Evolutionary conservation across 1,140 invertebrate genomes (phyloP).

Genomic region (Drosophila malerkotliana): DNA sequence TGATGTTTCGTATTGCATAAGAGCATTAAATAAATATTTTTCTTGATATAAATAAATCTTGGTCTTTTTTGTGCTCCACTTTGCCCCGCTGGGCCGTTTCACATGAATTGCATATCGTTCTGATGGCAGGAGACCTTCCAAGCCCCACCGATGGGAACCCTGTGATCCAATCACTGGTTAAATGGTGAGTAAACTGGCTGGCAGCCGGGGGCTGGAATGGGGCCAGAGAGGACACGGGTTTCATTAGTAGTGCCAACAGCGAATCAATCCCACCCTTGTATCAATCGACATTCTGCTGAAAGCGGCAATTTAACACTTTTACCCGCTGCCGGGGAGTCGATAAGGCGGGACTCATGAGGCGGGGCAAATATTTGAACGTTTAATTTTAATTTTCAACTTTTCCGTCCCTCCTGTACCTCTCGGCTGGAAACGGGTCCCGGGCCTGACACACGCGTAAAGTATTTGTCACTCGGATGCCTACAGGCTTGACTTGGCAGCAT

Average conservation of each 20-base stretch:
- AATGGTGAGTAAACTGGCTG: conserved; percentile 70
- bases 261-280: conserved; percentile 35
- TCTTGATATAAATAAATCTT: conserved; percentile 24
- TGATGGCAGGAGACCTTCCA: conserved; percentile 17
- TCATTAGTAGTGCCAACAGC: conserved; percentile 67
- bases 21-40: conserved; percentile 18
- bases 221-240: conserved; percentile 30
- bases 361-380: conserved; percentile 66
- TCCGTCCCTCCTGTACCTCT: conserved; percentile 12
- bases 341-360: conserved; percentile 27
- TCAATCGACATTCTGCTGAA: conserved; percentile 67
- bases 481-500: conserved; percentile 2
- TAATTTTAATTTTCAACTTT: conserved; percentile 67
- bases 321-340: conserved; percentile 19
- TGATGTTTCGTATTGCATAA: not conserved
- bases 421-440: conserved; percentile 1
- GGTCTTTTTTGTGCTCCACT: conserved; percentile 39
- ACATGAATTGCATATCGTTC: conserved; percentile 52
- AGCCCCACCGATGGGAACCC: conserved; percentile 21
- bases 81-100: conserved; percentile 36
- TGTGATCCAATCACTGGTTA: conserved; percentile 79
- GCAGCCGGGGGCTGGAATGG: not conserved
- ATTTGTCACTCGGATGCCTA: conserved; percentile 52
- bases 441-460: conserved; percentile 61
- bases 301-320: conserved; percentile 75